Base-by-base conservation (phyloP, 2,113 vertebrate species). In the Pollimyrus isidori region DNA sequence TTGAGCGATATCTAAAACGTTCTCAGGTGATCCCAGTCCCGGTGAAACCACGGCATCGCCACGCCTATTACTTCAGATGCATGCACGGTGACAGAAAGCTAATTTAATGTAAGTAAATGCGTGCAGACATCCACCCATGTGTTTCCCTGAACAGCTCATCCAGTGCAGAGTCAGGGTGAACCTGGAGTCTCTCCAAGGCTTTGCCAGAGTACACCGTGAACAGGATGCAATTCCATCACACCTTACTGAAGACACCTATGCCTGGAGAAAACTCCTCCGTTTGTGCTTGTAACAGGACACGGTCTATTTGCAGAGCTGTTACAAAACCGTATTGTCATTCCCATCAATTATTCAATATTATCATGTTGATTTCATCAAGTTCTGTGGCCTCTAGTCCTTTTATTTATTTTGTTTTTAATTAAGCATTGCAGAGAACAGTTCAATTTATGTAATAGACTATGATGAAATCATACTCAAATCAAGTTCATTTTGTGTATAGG, bases 361-460 rank as follows among this genome's bases (percentile, higher is more conserved):
- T 26, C 62, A 69, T 80, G n/a, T n/a, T n/a, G n/a, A n/a, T n/a
- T n/a, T n/a, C n/a, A n/a, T n/a, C n/a, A 35, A 80, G 73, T 80
- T 80, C 15, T 42, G 73, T 80, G 73, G 35, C 35, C 35, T 80
- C 73, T 80, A 42, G 30, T 80, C 30, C 73, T 39, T 80, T 80
- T 80, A 80, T 80, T 80, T 80, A 80, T 80, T 80, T 80, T 30
- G 30, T 42, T 80, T 69, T 69, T 69, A 69, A 42, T 80, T 80
- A 80, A 80, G 73, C 73, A 80, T 80, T 42, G 73, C 17, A 19
- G 73, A 17, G 30, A 80, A 35, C 73, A 80, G 73, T 80, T 80
- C 35, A 76, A 42, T 80, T 80, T 80, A 80, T 80, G 73, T 7
- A 35, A 80, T 80, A 80, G 35, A 42, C n/a, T 42, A 39, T 80